Evolutionary conservation across 1,140 invertebrate species (phyloP), one percentile per base, ranked within the genome.

Genomic region (Microplitis demolitor): DNA sequence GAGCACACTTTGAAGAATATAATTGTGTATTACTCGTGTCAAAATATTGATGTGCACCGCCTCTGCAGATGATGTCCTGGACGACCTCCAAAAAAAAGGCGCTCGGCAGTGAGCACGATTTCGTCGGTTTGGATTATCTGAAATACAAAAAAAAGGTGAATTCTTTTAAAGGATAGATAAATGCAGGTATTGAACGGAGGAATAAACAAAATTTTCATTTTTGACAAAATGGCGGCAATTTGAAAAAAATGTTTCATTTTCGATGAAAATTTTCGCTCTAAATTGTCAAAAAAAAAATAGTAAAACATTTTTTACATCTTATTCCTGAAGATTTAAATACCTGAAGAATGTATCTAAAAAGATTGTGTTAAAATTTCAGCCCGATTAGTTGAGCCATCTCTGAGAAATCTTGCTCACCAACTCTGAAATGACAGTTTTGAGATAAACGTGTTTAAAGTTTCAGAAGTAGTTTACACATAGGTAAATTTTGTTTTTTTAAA

Each of bases 371-470:
- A 24, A 24, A 24, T 24, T 24, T 24, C 1, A 24, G 24, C 0
- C 24, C 2, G 24, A 24, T 24, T 2, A 2, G 24, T 0, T 24
- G 24, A 24, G 24, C 2, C 2, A 24, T 24, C 4, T 56, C 54
- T 56, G 54, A 56, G 54, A 56, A n/a, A 56, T 56, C 9, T 1
- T 3, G 9, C 2, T 56, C 54, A 56, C 14, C 37, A 8, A 2
- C 34, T 64, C 8, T 24, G 37, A 45, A 3, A 64, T 4, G 1
- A 37, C 8, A 0, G 37, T n/a, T 68, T 68, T 34, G 66, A 54
- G 54, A 54, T 0, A 68, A 56, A 68, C 51, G 66, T 24, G 66
- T 35, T 64, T 5, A 64, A 64, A 64, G 62, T 64, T 64, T 64
- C 37, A 37, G 9, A 14, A 64, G 35, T 39, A 14, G 35, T 64